Base-by-base conservation (phyloP, 2,113 vertebrate species). In the Cyanoramphus novaezelandiae region DNA sequence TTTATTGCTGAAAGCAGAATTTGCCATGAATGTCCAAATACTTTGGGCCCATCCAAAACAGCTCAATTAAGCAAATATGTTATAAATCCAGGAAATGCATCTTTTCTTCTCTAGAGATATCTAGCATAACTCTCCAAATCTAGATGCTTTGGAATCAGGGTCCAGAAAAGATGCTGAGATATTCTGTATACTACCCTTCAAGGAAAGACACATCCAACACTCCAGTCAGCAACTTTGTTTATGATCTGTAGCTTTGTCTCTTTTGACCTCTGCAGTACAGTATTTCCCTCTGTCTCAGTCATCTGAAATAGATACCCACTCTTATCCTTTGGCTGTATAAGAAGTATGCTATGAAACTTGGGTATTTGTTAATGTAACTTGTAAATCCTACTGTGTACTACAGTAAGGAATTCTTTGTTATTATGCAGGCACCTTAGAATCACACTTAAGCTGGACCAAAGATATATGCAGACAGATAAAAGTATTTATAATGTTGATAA, bases 41-140 rank as follows among this genome's bases (percentile, higher is more conserved):
- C 4, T 75, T 75, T 43, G 27, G 39, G 12, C 8, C 33, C 29
- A 25, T 67, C 52, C 7, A 19, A 81, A 86, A 41, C 3, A 7
- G 5, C 2, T 28, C 39, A 18, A 39, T 35, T 77, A 39, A 57
- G 17, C 2, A 90, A 78, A 88, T 33, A 35, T 3, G 8, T 21
- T 2, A 13, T 21, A n/a, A 74, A 75, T 39, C 6, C 1, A 41
- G 59, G 77, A 47, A 39, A 15, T 2, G 0, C 1, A 12, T 21
- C 2, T 57, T 63, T 90, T 65, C 3, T 44, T 10, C 20, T 47
- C 11, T 80, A 35, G 33, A 35, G 33, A 59, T 59, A 59, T 35
- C 57, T 59, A 35, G 57, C 21, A 35, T 35, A 35, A 24, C 21
- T 59, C 13, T 80, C 13, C 16, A 70, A 28, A 29, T 49, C 17